Conservation (phyloP, 2,113 vertebrate species). For the Ceuthmochares aereus region DNA sequence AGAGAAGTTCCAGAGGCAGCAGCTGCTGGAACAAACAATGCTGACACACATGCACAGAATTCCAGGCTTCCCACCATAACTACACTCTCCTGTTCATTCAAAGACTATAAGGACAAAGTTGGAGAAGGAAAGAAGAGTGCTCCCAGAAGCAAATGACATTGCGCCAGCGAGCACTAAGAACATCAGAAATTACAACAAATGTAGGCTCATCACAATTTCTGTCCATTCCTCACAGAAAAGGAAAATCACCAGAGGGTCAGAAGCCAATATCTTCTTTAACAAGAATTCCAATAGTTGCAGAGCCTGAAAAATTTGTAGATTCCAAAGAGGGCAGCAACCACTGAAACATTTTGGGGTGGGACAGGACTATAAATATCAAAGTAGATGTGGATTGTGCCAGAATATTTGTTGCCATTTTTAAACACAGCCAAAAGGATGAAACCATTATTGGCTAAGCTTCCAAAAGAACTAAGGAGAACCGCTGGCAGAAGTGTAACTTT, state of each 20-base stretch:
- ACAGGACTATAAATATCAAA: neutral
- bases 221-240: too few species aligned
- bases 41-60: fast-evolving
- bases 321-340: neutral
- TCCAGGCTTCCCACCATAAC: neutral
- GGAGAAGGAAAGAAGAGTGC: neutral
- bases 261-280: neutral
- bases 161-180: too few species aligned
- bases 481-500: neutral
- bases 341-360: neutral
- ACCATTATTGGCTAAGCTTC: neutral
- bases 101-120: neutral
- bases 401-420: neutral
- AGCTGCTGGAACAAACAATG: neutral
- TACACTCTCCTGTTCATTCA: neutral
- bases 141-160: neutral
- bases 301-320: neutral
- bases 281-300: neutral
- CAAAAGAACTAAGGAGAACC: neutral
- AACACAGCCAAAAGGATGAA: neutral
- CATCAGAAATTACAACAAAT: neutral
- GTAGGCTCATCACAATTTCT: neutral
- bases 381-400: neutral
- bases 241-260: neutral
- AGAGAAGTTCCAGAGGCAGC: neutral